phyloP scores from a whole-genome alignment of 2,888 invertebrate species.

The Aphrophora alni region DNA sequence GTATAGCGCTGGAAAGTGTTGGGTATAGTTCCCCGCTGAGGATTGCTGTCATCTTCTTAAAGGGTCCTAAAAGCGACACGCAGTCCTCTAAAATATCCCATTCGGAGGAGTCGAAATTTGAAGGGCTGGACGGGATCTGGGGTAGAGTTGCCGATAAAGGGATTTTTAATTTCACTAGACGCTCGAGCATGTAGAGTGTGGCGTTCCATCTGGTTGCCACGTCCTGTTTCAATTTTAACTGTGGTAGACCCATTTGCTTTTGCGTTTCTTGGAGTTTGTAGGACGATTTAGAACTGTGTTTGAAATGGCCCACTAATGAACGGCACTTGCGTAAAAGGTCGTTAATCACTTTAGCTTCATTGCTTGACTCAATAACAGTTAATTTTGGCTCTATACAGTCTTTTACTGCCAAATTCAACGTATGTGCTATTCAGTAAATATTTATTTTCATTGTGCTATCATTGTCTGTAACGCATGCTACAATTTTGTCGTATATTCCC shows the following conservation, averaged over 20 bases:
- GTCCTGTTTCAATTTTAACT: no score
- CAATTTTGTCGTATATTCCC: neutral
- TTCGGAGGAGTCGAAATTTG: neutral
- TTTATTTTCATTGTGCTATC: neutral
- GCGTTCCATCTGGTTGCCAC: no score
- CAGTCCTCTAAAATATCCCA: neutral
- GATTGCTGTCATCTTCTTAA: neutral
- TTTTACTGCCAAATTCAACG: conserved; percentile 2
- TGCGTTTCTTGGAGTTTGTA: no score
- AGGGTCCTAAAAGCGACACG: neutral
- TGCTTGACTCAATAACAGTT: neutral
- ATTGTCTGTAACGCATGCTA: neutral
- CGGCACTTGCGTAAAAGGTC: no score
- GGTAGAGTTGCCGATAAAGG: neutral
- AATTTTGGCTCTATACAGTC: neutral
- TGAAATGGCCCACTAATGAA: no score
- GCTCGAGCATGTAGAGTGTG: no score
- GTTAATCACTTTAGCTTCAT: neutral
- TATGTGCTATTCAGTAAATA: conserved; percentile 6
- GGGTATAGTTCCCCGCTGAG: neutral
- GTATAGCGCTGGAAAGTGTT: neutral
- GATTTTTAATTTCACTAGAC: neutral
- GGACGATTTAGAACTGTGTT: no score
- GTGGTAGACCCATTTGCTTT: no score
- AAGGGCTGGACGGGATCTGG: neutral